These are phyloP conservation scores for Drosophila suzukii DNA, from an alignment of 1,140 invertebrate genomes.

Conservation along the genomic window DNA sequence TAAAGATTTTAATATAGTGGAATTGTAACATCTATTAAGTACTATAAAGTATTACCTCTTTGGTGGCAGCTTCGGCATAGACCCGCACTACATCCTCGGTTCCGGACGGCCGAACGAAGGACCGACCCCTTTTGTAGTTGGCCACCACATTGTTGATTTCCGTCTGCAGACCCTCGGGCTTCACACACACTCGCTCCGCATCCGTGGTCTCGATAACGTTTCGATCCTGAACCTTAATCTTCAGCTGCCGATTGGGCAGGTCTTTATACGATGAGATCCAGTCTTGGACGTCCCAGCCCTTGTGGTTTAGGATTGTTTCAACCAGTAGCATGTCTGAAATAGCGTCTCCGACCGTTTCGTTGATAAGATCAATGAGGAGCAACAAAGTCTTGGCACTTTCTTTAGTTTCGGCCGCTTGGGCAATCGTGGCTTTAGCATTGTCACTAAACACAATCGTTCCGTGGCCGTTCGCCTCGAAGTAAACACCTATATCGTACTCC, in stretches of 20 bases:
- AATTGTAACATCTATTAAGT: neutral
- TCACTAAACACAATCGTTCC: constrained; percentile 95
- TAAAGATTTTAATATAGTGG: neutral
- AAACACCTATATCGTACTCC: constrained; percentile 97
- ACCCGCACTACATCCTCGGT: constrained; percentile 98
- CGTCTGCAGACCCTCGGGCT: constrained; percentile 93
- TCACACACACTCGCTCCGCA: constrained; percentile 92
- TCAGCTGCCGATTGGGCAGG: constrained; percentile 94
- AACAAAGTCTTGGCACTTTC: constrained; percentile 87
- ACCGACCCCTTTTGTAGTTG: constrained; percentile 89
- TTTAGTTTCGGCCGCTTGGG: constrained; percentile 71
- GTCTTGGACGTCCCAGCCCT: constrained; percentile 90
- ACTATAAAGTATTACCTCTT: constrained; percentile 83
- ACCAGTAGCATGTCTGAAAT: constrained; percentile 97
- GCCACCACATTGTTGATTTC: constrained; percentile 91
- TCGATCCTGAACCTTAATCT: constrained; percentile 94
- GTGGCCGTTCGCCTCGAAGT: constrained; percentile 99
- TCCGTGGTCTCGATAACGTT: constrained; percentile 93
- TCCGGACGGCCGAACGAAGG: constrained; percentile 98
- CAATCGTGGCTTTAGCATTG: constrained; percentile 85
- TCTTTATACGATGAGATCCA: constrained; percentile 92
- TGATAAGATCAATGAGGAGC: constrained; percentile 93
- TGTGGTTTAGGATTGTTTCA: constrained; percentile 93
- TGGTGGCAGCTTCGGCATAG: constrained; percentile 96
- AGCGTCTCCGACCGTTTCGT: constrained; percentile 98